A percentile compares a stretch with the other conserved stretches of the same genome.
Evolutionary conservation across 1,140 invertebrate genomes (phyloP).

Genomic region (Megathymus violae): DNA sequence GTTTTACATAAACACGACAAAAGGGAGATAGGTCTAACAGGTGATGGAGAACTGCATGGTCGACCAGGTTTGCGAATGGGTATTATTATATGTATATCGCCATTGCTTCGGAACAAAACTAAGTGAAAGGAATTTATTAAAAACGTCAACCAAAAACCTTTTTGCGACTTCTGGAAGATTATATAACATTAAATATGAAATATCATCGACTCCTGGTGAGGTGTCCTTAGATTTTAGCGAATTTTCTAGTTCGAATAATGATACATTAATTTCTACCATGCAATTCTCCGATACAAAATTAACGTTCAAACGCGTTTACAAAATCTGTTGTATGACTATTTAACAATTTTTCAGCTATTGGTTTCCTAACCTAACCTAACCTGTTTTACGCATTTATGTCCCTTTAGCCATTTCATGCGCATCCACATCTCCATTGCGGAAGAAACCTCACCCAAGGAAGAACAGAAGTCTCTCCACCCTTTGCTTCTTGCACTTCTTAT

Average conservation of each 20-base stretch:
- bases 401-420: slow-evolving; percentile 31
- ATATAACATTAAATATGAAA: slow-evolving; percentile 11
- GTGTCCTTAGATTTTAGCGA: slow-evolving; percentile 25
- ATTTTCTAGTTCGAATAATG: background rate
- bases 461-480: slow-evolving; percentile 25
- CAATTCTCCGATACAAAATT: background rate
- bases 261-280: too few relatives aligned
- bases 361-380: background rate
- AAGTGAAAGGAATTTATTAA: background rate
- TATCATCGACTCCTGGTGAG: too few relatives aligned
- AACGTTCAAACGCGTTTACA: background rate
- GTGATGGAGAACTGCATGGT: background rate
- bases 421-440: slow-evolving; percentile 25
- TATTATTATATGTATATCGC: background rate
- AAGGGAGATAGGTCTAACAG: slow-evolving; percentile 13
- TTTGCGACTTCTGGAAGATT: background rate
- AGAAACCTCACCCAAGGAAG: slow-evolving; percentile 3
- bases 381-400: background rate
- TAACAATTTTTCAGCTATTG: background rate
- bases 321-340: background rate
- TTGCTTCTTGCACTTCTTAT: slow-evolving; percentile 25
- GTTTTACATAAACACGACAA: slow-evolving; percentile 14
- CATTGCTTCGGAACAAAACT: slow-evolving; percentile 9
- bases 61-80: slow-evolving; percentile 9
- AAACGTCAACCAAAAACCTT: background rate